Conservation (phyloP, 1,140 invertebrate species). For the Listronotus oregonensis region DNA sequence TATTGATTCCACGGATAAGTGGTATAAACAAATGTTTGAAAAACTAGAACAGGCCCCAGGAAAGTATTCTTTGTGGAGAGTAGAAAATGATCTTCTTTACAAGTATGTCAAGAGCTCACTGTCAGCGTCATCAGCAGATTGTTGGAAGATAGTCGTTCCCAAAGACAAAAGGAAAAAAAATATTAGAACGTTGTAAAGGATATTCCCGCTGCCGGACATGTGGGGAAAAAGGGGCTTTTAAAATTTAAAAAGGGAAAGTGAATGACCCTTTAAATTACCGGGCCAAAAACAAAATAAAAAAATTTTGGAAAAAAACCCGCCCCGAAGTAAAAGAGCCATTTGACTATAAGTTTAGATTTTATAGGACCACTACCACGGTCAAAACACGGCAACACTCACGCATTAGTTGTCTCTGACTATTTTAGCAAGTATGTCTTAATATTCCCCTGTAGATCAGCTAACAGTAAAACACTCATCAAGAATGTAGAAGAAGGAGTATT, state of each 20-base stretch:
- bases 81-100: conserved; percentile 11
- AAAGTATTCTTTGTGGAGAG: neutral
- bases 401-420: conserved; percentile 51
- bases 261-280: conserved; percentile 17
- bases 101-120: conserved; percentile 3
- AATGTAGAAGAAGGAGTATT: conserved; percentile 37
- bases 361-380: conserved; percentile 46
- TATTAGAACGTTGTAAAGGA: conserved; percentile 3
- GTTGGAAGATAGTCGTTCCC: conserved; percentile 9
- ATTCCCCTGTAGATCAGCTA: conserved; percentile 26
- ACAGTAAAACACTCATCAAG: conserved; percentile 10
- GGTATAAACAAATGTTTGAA: conserved; percentile 17
- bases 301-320: conserved; percentile 32
- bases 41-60: neutral
- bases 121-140: neutral
- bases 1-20: conserved; percentile 12
- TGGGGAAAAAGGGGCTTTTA: conserved; percentile 8
- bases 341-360: conserved; percentile 44
- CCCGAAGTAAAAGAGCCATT: conserved; percentile 40
- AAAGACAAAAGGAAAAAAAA: neutral
- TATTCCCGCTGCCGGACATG: conserved; percentile 17
- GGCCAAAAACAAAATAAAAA: conserved; percentile 40
- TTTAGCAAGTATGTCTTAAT: conserved; percentile 16
- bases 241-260: conserved; percentile 10
- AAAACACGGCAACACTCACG: conserved; percentile 42